Percentiles rank a stretch among this genome's conserved stretches.
Conservation (phyloP, 2,113 vertebrate species). For the Porphyrio hochstetteri region DNA sequence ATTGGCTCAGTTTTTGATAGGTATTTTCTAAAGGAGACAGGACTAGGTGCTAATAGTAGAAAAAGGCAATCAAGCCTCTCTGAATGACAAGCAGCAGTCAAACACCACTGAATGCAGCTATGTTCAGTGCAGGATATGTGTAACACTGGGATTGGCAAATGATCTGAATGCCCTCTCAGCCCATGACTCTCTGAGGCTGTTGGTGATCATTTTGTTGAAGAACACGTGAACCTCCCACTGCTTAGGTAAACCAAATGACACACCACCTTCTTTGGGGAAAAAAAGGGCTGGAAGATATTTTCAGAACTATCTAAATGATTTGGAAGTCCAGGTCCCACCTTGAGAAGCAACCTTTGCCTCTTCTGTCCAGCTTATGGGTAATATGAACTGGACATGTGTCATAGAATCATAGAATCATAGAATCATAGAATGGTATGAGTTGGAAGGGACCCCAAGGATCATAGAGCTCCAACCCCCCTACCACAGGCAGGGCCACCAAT, state of each 20-base stretch:
- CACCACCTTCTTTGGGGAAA: background rate
- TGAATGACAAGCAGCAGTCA: background rate
- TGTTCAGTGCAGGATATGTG: background rate
- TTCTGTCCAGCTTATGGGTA: background rate
- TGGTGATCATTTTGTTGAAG: background rate
- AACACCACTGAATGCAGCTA: background rate
- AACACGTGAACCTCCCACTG: background rate
- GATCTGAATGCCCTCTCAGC: background rate
- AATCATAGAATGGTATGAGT: too few species aligned
- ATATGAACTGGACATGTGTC: background rate
- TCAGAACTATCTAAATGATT: background rate
- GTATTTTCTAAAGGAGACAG: background rate
- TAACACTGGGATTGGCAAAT: background rate
- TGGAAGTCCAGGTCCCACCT: background rate
- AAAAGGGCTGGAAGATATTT: background rate
- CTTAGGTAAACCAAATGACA: background rate
- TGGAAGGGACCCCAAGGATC: too few species aligned
- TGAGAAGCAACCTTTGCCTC: background rate
- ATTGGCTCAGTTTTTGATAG: background rate
- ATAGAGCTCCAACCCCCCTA: too few species aligned
- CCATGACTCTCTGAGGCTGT: background rate
- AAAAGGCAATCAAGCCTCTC: background rate
- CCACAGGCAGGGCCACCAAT: too few species aligned
- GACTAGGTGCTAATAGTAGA: background rate
- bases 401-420: too few species aligned